These are phyloP conservation scores for Gephyroberyx darwinii DNA, from an alignment of 2,797 vertebrate genomes.

Conservation along the genomic window DNA sequence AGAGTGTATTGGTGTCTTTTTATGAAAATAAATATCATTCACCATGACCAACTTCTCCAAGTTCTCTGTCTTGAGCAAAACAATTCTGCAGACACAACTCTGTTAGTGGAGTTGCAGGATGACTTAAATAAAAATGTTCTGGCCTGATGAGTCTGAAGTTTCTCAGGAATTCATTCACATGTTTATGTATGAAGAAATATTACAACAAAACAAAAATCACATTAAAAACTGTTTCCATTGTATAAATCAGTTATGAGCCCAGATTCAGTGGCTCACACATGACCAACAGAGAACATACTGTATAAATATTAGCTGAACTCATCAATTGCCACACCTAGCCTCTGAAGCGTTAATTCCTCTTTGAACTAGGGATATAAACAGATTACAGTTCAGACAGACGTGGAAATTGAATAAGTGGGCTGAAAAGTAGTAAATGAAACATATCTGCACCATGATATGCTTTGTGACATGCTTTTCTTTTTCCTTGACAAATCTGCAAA, in stretches of 20 bases:
- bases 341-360: not conserved
- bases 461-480: not conserved
- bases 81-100: slow-evolving; percentile 17
- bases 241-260: not conserved
- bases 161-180: no score
- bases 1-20: slow-evolving; percentile 49
- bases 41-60: slow-evolving; percentile 39
- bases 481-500: not conserved
- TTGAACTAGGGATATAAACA: not conserved
- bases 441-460: not conserved
- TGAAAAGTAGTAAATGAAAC: not conserved
- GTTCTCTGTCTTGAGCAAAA: slow-evolving; percentile 28
- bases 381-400: not conserved
- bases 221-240: not conserved
- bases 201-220: slow-evolving; percentile 20
- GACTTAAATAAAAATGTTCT: no score
- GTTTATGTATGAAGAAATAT: not conserved
- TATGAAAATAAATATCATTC: slow-evolving; percentile 47
- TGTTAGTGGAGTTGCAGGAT: no score
- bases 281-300: not conserved
- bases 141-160: no score
- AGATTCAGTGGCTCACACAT: not conserved
- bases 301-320: not conserved
- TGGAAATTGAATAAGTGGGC: not conserved
- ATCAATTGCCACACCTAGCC: not conserved